A percentile compares a stretch with the other conserved stretches of the same genome.
These are phyloP conservation scores for Sula dactylatra DNA, from an alignment of 2,113 vertebrate species.

Conservation along the genomic window DNA sequence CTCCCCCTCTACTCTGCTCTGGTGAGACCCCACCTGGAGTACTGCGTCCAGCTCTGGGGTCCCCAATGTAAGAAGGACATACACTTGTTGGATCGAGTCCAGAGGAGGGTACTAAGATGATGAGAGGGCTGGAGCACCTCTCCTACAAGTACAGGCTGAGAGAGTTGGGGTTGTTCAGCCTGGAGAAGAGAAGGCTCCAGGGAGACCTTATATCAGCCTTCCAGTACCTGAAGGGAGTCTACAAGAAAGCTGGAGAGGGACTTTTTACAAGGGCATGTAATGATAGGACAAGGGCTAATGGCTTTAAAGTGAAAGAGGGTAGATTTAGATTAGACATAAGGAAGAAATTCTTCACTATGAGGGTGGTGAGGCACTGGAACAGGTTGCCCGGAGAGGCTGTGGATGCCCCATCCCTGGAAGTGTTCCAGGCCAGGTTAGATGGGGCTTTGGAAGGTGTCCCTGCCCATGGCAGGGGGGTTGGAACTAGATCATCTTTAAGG, in stretches of 20 bases:
- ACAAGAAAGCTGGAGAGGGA: neutral
- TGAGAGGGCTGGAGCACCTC: too few species aligned
- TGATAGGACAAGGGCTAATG: neutral
- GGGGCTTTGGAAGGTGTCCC: neutral
- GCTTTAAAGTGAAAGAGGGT: neutral
- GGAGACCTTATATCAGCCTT: neutral
- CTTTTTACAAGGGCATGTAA: neutral
- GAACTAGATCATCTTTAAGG: neutral
- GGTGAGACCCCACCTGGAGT: too few species aligned
- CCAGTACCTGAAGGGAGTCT: neutral
- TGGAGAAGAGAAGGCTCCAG: too few species aligned
- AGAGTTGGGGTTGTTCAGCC: too few species aligned
- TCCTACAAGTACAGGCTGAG: too few species aligned
- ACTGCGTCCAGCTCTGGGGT: too few species aligned
- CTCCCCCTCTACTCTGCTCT: too few species aligned
- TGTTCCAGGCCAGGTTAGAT: neutral
- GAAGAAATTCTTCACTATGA: neutral
- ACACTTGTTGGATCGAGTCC: too few species aligned
- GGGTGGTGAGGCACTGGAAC: neutral
- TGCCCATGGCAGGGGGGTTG: neutral
- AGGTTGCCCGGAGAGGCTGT: neutral
- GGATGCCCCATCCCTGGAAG: neutral
- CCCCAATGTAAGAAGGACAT: too few species aligned
- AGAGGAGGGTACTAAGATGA: too few species aligned
- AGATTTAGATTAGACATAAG: neutral